These are phyloP conservation scores for Trichonephila clavata DNA, from an alignment of 1,140 invertebrate species.

Conservation along the genomic window DNA sequence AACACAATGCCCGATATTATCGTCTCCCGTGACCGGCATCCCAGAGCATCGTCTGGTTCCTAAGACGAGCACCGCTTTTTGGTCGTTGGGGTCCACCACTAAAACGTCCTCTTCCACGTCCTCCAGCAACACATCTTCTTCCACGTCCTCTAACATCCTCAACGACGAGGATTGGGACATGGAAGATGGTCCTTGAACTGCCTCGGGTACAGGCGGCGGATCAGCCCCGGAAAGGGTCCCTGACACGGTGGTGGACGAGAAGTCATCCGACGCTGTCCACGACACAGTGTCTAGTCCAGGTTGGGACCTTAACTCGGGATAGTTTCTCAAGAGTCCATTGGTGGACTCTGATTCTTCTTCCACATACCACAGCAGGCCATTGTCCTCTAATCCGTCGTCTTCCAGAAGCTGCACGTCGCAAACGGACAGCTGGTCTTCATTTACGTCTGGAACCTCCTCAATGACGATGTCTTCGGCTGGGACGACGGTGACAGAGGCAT, in stretches of 20 bases:
- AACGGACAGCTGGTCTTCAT: conserved; percentile 56
- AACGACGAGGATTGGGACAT: conserved; percentile 68
- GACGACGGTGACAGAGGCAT: conserved; percentile 64
- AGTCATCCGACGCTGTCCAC: conserved; percentile 73
- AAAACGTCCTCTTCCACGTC: conserved; percentile 69
- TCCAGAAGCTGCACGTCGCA: conserved; percentile 41
- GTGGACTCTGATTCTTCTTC: conserved; percentile 69
- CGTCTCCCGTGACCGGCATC: conserved; percentile 65
- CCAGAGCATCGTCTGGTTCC: conserved; percentile 60
- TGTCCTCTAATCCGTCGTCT: conserved; percentile 3
- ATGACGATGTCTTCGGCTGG: conserved; percentile 47
- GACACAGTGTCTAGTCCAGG: conserved; percentile 73
- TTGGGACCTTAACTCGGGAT: conserved; percentile 68
- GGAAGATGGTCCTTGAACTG: conserved; percentile 37
- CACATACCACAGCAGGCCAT: conserved; percentile 62
- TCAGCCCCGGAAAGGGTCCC: conserved; percentile 69
- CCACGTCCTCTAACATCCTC: conserved; percentile 56
- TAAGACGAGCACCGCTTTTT: conserved; percentile 69
- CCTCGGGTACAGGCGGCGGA: not conserved
- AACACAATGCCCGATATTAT: conserved; percentile 73
- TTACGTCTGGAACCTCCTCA: not conserved
- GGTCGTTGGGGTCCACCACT: conserved; percentile 72
- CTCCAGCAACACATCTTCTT: conserved; percentile 67
- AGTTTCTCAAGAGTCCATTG: conserved; percentile 67
- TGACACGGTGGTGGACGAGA: conserved; percentile 70